phyloP scores from a whole-genome alignment of 1,140 invertebrate genomes.

The Heliconius hewitsoni region DNA sequence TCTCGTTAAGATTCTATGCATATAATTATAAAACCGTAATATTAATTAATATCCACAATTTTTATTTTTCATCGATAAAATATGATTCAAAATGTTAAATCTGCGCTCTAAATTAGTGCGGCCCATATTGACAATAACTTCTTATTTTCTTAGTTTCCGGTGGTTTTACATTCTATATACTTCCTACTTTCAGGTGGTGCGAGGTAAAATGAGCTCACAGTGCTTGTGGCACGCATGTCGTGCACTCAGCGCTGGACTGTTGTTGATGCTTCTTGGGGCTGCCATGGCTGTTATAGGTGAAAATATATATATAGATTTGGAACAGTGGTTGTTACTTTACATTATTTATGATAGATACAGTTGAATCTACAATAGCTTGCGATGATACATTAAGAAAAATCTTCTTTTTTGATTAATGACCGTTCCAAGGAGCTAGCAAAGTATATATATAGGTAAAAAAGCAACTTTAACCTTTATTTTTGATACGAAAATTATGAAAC shows the following conservation, averaged over 20 bases:
- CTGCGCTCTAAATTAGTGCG: not conserved
- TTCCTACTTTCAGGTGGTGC: slow-evolving; percentile 83
- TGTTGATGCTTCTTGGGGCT: slow-evolving; percentile 91
- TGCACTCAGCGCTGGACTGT: slow-evolving; percentile 90
- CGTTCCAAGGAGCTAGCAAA: too few relatives aligned
- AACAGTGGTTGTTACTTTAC: too few relatives aligned
- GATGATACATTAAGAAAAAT: too few relatives aligned
- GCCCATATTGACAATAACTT: not conserved
- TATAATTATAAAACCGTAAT: not conserved
- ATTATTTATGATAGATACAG: too few relatives aligned
- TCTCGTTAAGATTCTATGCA: not conserved
- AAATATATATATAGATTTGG: too few relatives aligned
- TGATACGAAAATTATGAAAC: too few relatives aligned
- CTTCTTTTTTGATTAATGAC: too few relatives aligned
- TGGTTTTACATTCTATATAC: not conserved
- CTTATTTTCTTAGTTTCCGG: not conserved
- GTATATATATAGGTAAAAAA: too few relatives aligned
- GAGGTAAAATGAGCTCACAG: slow-evolving; percentile 91
- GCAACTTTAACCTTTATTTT: too few relatives aligned
- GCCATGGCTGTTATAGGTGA: slow-evolving; percentile 95
- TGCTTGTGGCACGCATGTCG: slow-evolving; percentile 95
- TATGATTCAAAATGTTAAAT: too few relatives aligned
- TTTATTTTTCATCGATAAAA: too few relatives aligned
- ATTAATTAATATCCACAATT: not conserved
- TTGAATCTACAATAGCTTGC: too few relatives aligned